Evolutionary conservation across 2,797 vertebrate genomes (phyloP), one percentile per base, ranked within the genome.

Genomic region (Melanotaenia pygmaea): DNA sequence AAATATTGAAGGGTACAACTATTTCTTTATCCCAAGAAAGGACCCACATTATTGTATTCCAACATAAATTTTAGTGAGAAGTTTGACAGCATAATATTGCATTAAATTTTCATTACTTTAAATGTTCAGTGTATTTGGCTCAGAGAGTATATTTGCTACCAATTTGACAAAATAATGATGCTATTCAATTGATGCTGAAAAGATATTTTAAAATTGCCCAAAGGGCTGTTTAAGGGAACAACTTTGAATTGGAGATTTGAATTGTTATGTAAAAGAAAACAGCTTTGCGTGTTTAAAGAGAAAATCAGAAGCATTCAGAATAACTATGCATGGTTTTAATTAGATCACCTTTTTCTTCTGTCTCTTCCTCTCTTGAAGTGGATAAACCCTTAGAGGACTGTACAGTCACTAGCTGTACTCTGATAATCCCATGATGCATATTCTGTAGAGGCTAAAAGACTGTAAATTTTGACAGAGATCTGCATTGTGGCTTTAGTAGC

Each of bases 301-400:
- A 65, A 64, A 56, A 30, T 28, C 7, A n/a, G 51, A 66, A 16
- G 56, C 71, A 54, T 59, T 59, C 68, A 59, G 78, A 72, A 72
- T 88, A 79, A 84, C 82, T 79, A 81, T 77, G 58, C 67, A 3
- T 76, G 26, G 35, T 59, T 64, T 72, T 89, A 88, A 92, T 92
- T 86, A 85, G 84, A 82, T 76, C 81, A 77, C 77, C 77, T 77
- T 64, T 58, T 70, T 81, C 54, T 45, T 75, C 40, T 72, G 16
- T 60, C 56, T 82, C 64, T 53, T 76, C 51, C 66, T 60, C 79
- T 75, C 77, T 76, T 66, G 1, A 69, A 70, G 59, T 50, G 12
- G 24, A 38, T 34, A 70, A 79, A 57, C 61, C 86, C 79, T 43
- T 0, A 1, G 79, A 79, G 83, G 26, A 56, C 43, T 79, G 62